Conservation (phyloP, 2,888 invertebrate species). For the Hemithea aestivaria region DNA sequence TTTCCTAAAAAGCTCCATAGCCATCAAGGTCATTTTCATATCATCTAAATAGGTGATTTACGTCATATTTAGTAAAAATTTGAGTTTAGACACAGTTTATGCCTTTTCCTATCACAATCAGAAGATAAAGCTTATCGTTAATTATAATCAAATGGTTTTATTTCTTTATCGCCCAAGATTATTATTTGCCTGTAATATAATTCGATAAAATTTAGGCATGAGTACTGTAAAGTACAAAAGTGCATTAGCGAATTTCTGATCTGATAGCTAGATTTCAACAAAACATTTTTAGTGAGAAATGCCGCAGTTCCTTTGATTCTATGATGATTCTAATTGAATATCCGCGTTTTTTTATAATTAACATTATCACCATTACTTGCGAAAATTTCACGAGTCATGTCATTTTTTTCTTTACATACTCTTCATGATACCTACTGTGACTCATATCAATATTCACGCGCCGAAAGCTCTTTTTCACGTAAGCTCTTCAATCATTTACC, state of each 20-base stretch:
- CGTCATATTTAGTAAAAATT: constrained; percentile 5
- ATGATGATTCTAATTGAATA: too few species aligned
- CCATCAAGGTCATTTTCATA: constrained; percentile 8
- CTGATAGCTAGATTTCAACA: not conserved
- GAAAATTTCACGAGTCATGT: too few species aligned
- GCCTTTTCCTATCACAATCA: constrained; percentile 16
- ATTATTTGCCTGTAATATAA: constrained; percentile 14
- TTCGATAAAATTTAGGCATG: constrained; percentile 12
- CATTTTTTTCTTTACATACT: too few species aligned
- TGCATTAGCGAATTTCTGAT: not conserved
- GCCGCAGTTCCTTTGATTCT: too few species aligned
- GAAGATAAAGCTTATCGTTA: constrained; percentile 20
- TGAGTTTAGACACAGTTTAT: constrained; percentile 11
- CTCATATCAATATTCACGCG: too few species aligned
- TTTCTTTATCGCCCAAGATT: constrained; percentile 24
- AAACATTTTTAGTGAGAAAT: not conserved
- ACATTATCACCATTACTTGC: too few species aligned
- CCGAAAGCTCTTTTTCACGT: too few species aligned
- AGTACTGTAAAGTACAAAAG: constrained; percentile 13
- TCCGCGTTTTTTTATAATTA: too few species aligned
- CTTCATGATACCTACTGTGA: too few species aligned
- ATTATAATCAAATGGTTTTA: constrained; percentile 14
- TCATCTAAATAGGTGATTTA: constrained; percentile 1
- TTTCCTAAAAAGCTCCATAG: too few species aligned
- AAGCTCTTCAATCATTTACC: too few species aligned